Evolutionary conservation across 2,888 invertebrate species (phyloP), one percentile per base, ranked within the genome.

Genomic region (Tetanocera ferruginea): DNA sequence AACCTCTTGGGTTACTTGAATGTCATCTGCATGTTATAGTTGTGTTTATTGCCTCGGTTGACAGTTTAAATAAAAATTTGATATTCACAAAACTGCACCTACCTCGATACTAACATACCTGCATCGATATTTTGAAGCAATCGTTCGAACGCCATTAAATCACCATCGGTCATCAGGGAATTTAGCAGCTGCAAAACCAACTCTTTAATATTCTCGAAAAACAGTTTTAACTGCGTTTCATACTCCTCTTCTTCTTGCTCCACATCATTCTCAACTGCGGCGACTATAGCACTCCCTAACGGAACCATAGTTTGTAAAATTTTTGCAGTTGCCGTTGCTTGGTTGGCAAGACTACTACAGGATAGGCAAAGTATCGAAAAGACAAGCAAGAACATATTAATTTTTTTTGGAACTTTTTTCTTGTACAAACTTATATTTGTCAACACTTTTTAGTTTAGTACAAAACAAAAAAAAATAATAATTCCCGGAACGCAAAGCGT

Each of bases 241-340:
- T 17, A 17, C 17, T 2, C 51, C 19, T 52, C 9, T 8, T 25
- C n/a, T n/a, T 25, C 25, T 17, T 69, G 6, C 23, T 83, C 83
- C 0, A 79, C 82, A 71, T 85, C 84, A 55, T 82, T 80, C 31
- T 85, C 85, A 1, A 85, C 83, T 14, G 84, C 86, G 1, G 85
- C 83, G 14, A 87, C 83, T 64, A 85, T 79, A 8, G 85, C 83
- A 4, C 84, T 82, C 19, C 83, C 84, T 69, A 87, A 57, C 31
- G 84, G 82, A 57, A 84, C 77, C 17, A 76, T 80, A 8, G 78
- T 70, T 4, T 84, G 83, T 73, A 84, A 51, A 2, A 19, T n/a
- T 55, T 60, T 37, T n/a, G 49, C 76, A 9, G 25, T 76, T 81
- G 57, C 1, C 75, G 78, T 37, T 49, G 19, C 19, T 3, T 25